Conservation (phyloP, 2,797 vertebrate species). For the Picus viridis region DNA sequence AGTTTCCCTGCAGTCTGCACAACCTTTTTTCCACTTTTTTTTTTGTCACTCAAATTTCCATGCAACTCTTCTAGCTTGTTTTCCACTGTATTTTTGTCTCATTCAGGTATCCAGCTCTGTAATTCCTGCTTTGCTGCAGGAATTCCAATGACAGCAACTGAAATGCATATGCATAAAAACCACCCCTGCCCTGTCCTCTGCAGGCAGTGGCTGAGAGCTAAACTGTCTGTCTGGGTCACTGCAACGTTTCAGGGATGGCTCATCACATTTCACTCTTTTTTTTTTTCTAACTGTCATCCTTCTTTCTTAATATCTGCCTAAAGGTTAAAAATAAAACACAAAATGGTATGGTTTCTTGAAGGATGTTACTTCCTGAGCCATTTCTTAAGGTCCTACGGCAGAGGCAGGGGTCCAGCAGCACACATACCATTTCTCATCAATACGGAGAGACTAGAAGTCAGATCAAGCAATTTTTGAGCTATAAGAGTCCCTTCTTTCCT, state of each 20-base stretch:
- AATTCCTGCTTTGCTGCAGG: neutral
- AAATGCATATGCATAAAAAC: rapidly evolving
- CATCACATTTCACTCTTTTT: neutral
- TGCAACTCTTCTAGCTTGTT: neutral
- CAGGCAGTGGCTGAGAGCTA: neutral
- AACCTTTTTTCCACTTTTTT: neutral
- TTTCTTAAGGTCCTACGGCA: neutral
- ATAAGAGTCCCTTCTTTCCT: neutral
- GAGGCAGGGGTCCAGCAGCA: neutral
- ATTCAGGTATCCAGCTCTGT: neutral
- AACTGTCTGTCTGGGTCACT: neutral
- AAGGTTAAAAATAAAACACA: neutral
- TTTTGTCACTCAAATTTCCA: neutral
- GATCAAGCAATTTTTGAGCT: neutral
- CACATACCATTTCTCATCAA: neutral
- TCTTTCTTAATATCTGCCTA: neutral
- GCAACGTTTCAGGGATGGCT: neutral
- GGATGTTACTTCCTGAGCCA: neutral
- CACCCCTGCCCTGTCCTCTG: neutral
- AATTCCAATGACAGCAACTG: neutral
- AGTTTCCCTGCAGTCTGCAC: neutral
- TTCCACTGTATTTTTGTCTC: neutral
- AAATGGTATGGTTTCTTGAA: neutral
- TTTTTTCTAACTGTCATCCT: neutral
- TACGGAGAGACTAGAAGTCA: neutral